These are phyloP conservation scores for Chionodraco myersi DNA, from an alignment of 2,113 vertebrate genomes.

Conservation along the genomic window DNA sequence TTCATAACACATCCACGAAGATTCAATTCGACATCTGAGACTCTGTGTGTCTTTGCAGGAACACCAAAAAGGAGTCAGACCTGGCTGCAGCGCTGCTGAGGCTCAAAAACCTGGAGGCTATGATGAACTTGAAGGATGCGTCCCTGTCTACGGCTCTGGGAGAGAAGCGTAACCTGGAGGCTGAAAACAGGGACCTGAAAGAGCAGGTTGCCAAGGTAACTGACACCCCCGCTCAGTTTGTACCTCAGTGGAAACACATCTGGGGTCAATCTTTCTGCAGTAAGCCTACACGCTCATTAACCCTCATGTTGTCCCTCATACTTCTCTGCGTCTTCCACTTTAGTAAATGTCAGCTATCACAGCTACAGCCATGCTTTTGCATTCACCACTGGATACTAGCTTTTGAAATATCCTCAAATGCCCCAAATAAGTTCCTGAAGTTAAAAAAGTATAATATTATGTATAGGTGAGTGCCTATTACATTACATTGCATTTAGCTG, in stretches of 20 bases:
- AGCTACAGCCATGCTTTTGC: too few relatives aligned
- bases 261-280: constrained; percentile 30
- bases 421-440: neutral
- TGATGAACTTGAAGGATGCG: constrained; percentile 93
- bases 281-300: neutral
- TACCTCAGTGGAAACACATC: constrained; percentile 53
- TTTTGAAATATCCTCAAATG: neutral
- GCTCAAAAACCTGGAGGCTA: constrained; percentile 92
- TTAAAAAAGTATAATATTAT: neutral
- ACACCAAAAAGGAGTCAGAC: constrained; percentile 91
- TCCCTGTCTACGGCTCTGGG: constrained; percentile 88
- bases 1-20: neutral
- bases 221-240: neutral
- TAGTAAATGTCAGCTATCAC: neutral
- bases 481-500: too few relatives aligned
- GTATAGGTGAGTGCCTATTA: neutral
- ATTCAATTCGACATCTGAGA: neutral
- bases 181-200: constrained; percentile 88
- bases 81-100: constrained; percentile 85
- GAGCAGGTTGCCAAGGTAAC: constrained; percentile 89
- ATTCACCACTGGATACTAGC: neutral
- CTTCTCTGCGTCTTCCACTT: constrained; percentile 15
- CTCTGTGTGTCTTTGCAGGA: constrained; percentile 75
- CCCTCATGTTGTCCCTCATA: neutral
- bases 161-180: constrained; percentile 90